Conservation (phyloP, 1,140 invertebrate species). For the Pygmarrhopalites habei region DNA sequence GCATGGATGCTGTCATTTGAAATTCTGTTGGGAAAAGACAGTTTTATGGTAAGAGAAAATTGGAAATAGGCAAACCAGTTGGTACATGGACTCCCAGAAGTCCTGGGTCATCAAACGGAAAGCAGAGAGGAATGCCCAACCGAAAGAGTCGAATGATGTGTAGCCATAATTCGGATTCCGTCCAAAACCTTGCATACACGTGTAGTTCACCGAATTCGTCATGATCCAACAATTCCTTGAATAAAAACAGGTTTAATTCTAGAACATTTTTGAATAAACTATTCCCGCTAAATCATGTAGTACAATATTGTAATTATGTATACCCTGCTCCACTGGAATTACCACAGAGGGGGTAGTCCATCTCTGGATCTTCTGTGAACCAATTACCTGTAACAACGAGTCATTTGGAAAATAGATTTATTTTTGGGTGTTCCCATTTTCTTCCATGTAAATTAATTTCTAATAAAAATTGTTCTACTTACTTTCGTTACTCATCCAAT, state of each 20-base stretch:
- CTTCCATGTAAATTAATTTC: no score
- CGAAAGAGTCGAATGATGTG: constrained; percentile 96
- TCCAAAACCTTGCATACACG: constrained; percentile 87
- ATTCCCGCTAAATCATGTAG: background rate
- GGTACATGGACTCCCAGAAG: constrained; percentile 97
- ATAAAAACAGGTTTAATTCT: background rate
- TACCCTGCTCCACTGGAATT: constrained; percentile 83
- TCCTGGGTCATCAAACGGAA: constrained; percentile 98
- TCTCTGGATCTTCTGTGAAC: constrained; percentile 46
- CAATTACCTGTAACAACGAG: constrained; percentile 43
- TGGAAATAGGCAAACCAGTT: constrained; percentile 62
- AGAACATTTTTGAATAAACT: no score
- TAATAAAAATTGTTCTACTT: constrained; percentile 47
- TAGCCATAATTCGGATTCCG: constrained; percentile 93
- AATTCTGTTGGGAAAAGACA: no score
- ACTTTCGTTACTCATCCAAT: constrained; percentile 73
- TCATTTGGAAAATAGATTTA: constrained; percentile 21
- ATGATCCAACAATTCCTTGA: constrained; percentile 4
- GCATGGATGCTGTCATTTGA: no score
- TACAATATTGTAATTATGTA: no score
- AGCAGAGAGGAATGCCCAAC: constrained; percentile 90
- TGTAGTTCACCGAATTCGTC: constrained; percentile 49
- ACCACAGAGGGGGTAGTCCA: constrained; percentile 70
- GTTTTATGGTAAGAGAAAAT: no score
- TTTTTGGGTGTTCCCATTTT: constrained; percentile 5